phyloP scores from a whole-genome alignment of 2,888 invertebrate genomes.

The Acanthosepion esculentum region DNA sequence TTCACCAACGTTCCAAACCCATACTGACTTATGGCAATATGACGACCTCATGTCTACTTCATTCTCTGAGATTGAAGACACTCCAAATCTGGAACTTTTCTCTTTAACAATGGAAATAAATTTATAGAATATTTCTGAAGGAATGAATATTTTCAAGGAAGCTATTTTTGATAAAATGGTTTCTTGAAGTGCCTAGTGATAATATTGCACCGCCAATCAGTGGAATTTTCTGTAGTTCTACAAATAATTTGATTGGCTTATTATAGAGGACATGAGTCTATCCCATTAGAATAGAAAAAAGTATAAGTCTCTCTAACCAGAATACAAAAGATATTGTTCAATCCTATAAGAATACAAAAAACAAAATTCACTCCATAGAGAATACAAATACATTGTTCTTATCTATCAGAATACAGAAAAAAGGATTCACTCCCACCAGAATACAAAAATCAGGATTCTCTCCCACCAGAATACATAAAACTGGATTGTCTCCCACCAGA shows the following conservation, averaged over 20 bases:
- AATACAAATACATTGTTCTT: too few species aligned
- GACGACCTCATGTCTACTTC: background rate
- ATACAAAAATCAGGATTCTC: too few species aligned
- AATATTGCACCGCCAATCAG: background rate
- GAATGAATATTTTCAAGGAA: slow-evolving; percentile 33
- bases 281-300: background rate
- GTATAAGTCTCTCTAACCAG: too few species aligned
- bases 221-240: too few species aligned
- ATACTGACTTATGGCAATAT: background rate
- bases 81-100: background rate
- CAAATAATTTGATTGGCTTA: background rate
- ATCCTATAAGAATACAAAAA: too few species aligned
- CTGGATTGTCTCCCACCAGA: too few species aligned
- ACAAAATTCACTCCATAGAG: too few species aligned
- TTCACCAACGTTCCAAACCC: background rate
- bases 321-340: too few species aligned
- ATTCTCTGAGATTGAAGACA: background rate
- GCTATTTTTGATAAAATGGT: background rate
- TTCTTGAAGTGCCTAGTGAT: background rate
- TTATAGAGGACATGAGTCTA: background rate
- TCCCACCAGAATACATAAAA: background rate
- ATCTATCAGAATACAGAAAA: too few species aligned
- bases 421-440: too few species aligned
- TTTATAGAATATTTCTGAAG: background rate
- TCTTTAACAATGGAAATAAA: background rate